These are phyloP conservation scores for Mungos mungo DNA, from an alignment of 2,113 vertebrate species.

Conservation along the genomic window DNA sequence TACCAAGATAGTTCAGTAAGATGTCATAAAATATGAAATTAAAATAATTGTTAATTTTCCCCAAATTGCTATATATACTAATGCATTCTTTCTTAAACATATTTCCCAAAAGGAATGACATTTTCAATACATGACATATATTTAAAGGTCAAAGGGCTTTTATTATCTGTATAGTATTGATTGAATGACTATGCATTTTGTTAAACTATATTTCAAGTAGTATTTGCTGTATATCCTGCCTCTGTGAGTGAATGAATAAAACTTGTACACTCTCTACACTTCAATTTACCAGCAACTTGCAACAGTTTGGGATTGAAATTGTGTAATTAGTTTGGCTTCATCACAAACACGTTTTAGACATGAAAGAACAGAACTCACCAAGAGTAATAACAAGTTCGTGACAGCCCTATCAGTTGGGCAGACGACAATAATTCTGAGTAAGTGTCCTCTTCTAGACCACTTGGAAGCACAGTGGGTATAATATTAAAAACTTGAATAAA, in stretches of 20 bases:
- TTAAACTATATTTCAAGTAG: not conserved
- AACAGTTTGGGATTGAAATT: conserved; percentile 60
- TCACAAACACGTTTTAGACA: conserved; percentile 51
- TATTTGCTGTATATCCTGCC: not conserved
- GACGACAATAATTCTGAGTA: conserved; percentile 33
- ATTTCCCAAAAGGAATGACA: not conserved
- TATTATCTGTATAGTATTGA: not conserved
- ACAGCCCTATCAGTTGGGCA: not conserved
- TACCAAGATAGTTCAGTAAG: not conserved
- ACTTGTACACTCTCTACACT: conserved; percentile 1
- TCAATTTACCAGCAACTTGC: conserved; percentile 64
- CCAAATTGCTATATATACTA: not conserved
- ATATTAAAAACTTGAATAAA: conserved; percentile 6
- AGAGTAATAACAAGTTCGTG: conserved; percentile 18
- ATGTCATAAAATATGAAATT: conserved; percentile 2
- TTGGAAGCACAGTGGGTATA: conserved; percentile 3
- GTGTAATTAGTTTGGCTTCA: conserved; percentile 69
- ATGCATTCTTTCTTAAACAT: not conserved
- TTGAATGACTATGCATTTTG: not conserved
- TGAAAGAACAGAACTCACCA: conserved; percentile 66
- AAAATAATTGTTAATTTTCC: not conserved
- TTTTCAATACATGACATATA: not conserved
- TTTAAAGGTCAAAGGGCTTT: not conserved
- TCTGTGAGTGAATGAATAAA: conserved; percentile 44
- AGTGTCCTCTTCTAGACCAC: not conserved